Evolutionary conservation across 2,113 vertebrate species (phyloP).

Genomic region (Myiagra hebetior): DNA sequence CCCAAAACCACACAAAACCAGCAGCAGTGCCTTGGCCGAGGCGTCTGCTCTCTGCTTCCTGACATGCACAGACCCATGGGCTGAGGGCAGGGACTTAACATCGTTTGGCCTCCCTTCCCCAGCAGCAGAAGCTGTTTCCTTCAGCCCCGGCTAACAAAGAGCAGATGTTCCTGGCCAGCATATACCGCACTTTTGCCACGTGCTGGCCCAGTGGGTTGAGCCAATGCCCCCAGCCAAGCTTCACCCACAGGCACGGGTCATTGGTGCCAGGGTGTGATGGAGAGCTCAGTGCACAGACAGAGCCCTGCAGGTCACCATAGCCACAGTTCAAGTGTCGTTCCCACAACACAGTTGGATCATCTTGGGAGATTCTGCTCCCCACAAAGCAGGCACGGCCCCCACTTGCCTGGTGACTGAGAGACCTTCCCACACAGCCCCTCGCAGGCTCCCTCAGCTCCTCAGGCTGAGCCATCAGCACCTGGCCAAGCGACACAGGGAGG

Average conservation of each 20-base stretch:
- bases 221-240: accelerated
- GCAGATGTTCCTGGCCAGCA: too few species aligned
- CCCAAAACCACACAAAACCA: background rate
- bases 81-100: background rate
- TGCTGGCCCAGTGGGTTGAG: accelerated
- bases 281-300: accelerated
- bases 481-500: background rate
- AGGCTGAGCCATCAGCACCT: accelerated
- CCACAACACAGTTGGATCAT: accelerated
- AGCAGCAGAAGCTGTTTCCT: accelerated
- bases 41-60: too few species aligned
- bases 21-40: background rate
- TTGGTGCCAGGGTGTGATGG: accelerated
- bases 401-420: accelerated
- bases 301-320: background rate
- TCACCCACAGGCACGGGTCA: accelerated
- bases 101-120: accelerated
- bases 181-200: accelerated
- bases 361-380: background rate
- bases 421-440: background rate
- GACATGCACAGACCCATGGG: accelerated
- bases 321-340: too few species aligned
- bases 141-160: background rate
- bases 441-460: accelerated
- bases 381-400: background rate